Conservation (phyloP, 2,888 invertebrate species). For the Hemicrepidius hirtus region DNA sequence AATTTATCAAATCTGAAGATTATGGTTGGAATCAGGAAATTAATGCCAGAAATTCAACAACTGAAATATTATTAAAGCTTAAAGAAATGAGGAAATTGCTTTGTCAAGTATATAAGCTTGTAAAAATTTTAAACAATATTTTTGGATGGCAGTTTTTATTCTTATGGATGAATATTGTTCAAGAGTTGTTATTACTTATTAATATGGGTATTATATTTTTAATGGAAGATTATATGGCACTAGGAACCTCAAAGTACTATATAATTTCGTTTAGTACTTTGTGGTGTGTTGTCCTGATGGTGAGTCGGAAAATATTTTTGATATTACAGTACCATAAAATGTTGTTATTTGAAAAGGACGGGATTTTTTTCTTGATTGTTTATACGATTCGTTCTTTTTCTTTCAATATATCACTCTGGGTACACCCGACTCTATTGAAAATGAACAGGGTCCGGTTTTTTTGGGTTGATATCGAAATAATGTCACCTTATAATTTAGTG, state of each 20-base stretch:
- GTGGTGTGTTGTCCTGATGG: slow-evolving; percentile 1
- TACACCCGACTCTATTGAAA: too few species aligned
- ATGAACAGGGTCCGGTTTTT: too few species aligned
- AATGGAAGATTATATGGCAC: too few species aligned
- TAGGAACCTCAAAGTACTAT: neutral
- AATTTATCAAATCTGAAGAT: neutral
- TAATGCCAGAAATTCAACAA: neutral
- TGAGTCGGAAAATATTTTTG: neutral
- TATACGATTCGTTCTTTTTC: too few species aligned
- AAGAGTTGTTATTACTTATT: neutral
- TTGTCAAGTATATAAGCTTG: neutral
- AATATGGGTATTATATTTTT: neutral
- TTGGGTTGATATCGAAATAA: too few species aligned
- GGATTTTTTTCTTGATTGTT: too few species aligned
- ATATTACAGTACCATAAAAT: too few species aligned
- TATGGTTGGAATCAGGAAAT: neutral
- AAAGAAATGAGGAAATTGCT: neutral
- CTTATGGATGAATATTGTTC: neutral
- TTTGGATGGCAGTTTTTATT: slow-evolving; percentile 19
- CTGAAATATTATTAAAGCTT: neutral
- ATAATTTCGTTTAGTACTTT: neutral
- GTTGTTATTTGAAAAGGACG: too few species aligned
- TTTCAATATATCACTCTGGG: too few species aligned
- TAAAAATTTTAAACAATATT: slow-evolving; percentile 4
- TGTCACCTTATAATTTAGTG: too few species aligned